Evolutionary conservation across 2,888 invertebrate species (phyloP).

Genomic region (Actias luna): DNA sequence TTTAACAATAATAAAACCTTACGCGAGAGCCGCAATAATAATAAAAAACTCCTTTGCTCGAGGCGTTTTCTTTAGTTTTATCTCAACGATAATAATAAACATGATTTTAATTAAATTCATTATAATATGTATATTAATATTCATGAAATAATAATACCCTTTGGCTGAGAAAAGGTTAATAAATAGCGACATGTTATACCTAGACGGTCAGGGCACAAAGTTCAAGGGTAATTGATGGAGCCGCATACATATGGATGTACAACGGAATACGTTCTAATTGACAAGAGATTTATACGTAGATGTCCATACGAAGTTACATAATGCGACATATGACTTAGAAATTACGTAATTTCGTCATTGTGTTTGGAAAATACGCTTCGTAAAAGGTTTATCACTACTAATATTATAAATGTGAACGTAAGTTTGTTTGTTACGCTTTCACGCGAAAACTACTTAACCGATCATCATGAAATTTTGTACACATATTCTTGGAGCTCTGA

Average conservation of each 20-base stretch:
- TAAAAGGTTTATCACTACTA: too few species aligned
- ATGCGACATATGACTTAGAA: neutral
- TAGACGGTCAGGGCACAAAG: neutral
- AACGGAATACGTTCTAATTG: neutral
- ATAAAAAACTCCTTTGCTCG: too few species aligned
- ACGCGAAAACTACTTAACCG: too few species aligned
- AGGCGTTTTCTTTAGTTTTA: neutral
- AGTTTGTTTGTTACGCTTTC: too few species aligned
- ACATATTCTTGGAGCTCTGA: too few species aligned
- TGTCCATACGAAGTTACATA: neutral
- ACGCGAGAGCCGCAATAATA: too few species aligned
- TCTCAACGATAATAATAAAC: neutral
- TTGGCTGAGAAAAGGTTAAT: neutral
- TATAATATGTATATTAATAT: neutral
- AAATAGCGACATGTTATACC: neutral
- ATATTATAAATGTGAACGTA: too few species aligned
- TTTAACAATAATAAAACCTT: too few species aligned
- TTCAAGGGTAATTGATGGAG: neutral
- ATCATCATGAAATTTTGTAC: too few species aligned
- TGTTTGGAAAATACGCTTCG: neutral
- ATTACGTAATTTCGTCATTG: neutral
- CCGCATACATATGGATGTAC: neutral
- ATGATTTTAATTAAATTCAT: neutral
- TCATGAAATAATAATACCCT: neutral
- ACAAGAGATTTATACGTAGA: neutral